Percentiles rank a stretch among this genome's conserved stretches.
These are phyloP conservation scores for Sebastes vulpes DNA, from an alignment of 2,797 vertebrate genomes.

Conservation along the genomic window DNA sequence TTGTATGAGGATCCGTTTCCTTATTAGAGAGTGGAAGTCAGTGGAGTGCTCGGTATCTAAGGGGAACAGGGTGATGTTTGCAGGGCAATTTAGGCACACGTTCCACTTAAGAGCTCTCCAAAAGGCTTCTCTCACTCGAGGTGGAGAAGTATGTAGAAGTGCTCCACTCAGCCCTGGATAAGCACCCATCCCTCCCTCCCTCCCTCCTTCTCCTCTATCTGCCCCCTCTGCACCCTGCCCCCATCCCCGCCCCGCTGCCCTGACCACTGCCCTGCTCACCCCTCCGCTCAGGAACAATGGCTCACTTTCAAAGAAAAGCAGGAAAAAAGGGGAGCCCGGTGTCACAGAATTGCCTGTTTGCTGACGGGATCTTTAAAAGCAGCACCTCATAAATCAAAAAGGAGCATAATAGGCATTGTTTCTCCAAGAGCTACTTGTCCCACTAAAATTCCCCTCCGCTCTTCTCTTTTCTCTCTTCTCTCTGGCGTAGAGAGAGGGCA, in stretches of 20 bases:
- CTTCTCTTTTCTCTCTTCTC: slow-evolving; percentile 40
- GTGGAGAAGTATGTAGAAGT: slow-evolving; percentile 68
- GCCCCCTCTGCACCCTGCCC: slow-evolving; percentile 53
- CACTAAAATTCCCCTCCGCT: slow-evolving; percentile 59
- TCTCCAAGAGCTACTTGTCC: slow-evolving; percentile 73
- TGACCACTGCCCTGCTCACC: slow-evolving; percentile 76
- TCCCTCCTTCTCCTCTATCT: slow-evolving; percentile 45
- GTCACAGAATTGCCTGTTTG: slow-evolving; percentile 85
- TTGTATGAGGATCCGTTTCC: too few relatives aligned
- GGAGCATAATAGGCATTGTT: slow-evolving; percentile 85
- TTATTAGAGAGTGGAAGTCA: neutral
- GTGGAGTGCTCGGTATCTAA: slow-evolving; percentile 37
- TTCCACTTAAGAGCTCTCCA: slow-evolving; percentile 80
- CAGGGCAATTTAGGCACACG: slow-evolving; percentile 72
- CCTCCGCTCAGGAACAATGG: slow-evolving; percentile 77
- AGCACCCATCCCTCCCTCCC: slow-evolving; percentile 21
- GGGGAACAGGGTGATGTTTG: slow-evolving; percentile 47
- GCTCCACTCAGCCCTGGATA: slow-evolving; percentile 69
- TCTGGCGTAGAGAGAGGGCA: slow-evolving; percentile 49
- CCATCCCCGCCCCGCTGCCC: slow-evolving; percentile 64
- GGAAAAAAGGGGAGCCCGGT: slow-evolving; percentile 73
- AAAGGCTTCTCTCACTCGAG: slow-evolving; percentile 66
- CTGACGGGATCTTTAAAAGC: slow-evolving; percentile 84
- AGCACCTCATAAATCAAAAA: slow-evolving; percentile 90
- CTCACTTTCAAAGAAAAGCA: slow-evolving; percentile 80